These are phyloP conservation scores for Athetis lepigone DNA, from an alignment of 2,888 invertebrate genomes.

Conservation along the genomic window DNA sequence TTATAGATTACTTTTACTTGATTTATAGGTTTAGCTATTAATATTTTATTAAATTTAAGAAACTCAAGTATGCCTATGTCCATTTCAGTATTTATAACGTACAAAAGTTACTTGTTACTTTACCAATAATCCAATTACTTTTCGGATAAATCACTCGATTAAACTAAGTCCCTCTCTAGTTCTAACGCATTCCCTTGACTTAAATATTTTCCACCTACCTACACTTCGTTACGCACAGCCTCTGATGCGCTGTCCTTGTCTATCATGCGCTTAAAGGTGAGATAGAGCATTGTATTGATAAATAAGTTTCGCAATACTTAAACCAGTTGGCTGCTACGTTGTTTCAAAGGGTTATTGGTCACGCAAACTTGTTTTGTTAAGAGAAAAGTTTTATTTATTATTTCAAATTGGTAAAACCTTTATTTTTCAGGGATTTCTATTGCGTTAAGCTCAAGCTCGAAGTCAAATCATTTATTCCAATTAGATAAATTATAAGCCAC, in stretches of 20 bases:
- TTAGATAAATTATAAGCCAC: too few relatives aligned
- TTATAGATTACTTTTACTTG: too few relatives aligned
- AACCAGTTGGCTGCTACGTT: constrained; percentile 52
- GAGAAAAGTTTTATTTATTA: constrained; percentile 9
- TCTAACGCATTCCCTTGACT: constrained; percentile 62
- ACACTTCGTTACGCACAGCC: constrained; percentile 44
- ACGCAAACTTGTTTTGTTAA: constrained; percentile 4
- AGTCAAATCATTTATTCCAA: too few relatives aligned
- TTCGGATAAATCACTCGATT: constrained; percentile 13
- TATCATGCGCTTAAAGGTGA: constrained; percentile 29
- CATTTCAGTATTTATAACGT: not conserved
- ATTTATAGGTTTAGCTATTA: too few relatives aligned
- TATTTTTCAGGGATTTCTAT: not conserved
- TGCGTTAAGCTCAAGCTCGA: too few relatives aligned
- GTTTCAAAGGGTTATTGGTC: constrained; percentile 25
- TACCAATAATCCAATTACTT: not conserved
- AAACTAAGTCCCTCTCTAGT: constrained; percentile 38
- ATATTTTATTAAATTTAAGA: too few relatives aligned
- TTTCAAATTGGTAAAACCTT: constrained; percentile 1
- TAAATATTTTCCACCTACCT: constrained; percentile 53
- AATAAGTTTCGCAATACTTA: constrained; percentile 60
- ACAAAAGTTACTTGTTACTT: not conserved
- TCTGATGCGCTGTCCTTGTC: constrained; percentile 52
- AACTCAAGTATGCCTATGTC: too few relatives aligned
- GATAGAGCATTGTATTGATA: constrained; percentile 48